These are phyloP conservation scores for Dinocampus coccinellae DNA, from an alignment of 2,888 invertebrate genomes.

Conservation along the genomic window DNA sequence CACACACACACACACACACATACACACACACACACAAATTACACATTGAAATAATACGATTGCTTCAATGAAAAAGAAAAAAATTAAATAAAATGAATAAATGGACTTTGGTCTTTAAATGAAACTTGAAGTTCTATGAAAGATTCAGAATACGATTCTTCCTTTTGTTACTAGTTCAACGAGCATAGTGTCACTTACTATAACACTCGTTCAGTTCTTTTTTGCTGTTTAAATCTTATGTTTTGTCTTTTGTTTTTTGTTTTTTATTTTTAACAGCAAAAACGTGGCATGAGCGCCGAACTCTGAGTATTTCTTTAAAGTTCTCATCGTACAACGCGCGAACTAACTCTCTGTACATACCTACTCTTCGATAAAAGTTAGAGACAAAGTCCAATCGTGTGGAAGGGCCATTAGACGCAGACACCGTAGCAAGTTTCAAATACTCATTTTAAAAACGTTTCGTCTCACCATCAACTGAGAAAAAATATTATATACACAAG, in stretches of 20 bases:
- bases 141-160: background rate
- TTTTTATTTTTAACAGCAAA: background rate
- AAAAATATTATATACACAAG: background rate
- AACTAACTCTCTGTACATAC: constrained; percentile 2
- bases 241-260: background rate
- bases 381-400: constrained; percentile 42
- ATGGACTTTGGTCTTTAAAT: too few relatives aligned
- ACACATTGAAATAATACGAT: too few relatives aligned
- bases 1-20: too few relatives aligned
- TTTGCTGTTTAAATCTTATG: background rate
- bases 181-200: background rate
- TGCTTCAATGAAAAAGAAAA: too few relatives aligned
- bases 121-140: background rate
- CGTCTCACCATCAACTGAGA: background rate
- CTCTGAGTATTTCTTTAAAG: constrained; percentile 42
- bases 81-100: too few relatives aligned
- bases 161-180: background rate
- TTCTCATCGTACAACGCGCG: constrained; percentile 1
- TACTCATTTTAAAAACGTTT: background rate
- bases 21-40: too few relatives aligned
- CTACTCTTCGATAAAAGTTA: constrained; percentile 42
- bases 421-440: constrained; percentile 34
- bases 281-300: background rate
- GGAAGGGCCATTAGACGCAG: constrained; percentile 42
- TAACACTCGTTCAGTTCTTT: background rate